Base-by-base conservation (phyloP, 2,797 vertebrate genomes). In the Scyliorhinus canicula region DNA sequence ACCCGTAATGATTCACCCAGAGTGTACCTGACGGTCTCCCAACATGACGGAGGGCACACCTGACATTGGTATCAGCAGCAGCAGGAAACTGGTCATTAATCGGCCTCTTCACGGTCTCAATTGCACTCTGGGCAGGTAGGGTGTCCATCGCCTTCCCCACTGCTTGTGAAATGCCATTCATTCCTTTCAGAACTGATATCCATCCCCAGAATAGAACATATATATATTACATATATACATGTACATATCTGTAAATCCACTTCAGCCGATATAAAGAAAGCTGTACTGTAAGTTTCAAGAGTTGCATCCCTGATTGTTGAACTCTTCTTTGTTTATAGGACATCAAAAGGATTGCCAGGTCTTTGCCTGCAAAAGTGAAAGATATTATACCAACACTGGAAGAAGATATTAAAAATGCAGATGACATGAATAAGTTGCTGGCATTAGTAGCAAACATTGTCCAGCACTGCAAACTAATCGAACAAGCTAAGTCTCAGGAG, bases 401-500 rank as follows among this genome's bases (percentile, higher is more conserved):
- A 90, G 86, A 90, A 5, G 86, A 90, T 60, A 90, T 90, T 5
- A 90, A 35, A 19, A 90, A 90, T n/a, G 55, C 31, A 2, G 35
- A 90, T 21, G 55, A 90, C 52, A n/a, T 90, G 35, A 90, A 90
- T 60, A 90, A 90, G 35, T 90, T 90, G 55, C 55, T 90, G 86
- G 86, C 6, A 16, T 90, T 90, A 60, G n/a, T 90, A 90, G 86
- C 86, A 90, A 57, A 90, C 52, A 90, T 90, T 60, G 60, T 90
- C 60, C 55, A 90, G 55, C 86, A 90, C 35, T 90, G 57, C 57
- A 57, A 90, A 28, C 26, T 50, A 50, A 28, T 85, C 60, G 86
- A 60, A 57, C 12, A 90, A 8, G 35, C 16, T 21, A 55, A 90
- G 1, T 19, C 86, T 90, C 86, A 90, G 14, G 35, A 7, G 55